These are phyloP conservation scores for Dicrurus megarhynchus DNA, from an alignment of 2,113 vertebrate species.

Conservation along the genomic window DNA sequence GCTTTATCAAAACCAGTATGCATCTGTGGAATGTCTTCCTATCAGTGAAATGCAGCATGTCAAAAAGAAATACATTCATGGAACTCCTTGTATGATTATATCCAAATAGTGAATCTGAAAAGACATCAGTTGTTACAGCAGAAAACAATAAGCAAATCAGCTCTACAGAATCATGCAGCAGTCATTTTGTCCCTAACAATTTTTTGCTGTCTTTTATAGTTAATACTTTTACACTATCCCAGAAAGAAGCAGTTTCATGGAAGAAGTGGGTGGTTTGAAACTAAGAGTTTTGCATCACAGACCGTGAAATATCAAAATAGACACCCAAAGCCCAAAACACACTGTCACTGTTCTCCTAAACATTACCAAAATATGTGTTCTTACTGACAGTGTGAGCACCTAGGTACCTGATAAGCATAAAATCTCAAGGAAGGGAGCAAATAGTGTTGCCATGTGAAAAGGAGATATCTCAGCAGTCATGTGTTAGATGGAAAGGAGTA, in stretches of 20 bases:
- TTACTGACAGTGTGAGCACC: fast-evolving
- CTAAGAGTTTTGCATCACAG: not conserved
- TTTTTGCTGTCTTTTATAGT: not conserved
- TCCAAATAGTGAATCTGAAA: not conserved
- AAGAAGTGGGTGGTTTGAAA: not conserved
- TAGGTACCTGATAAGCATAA: not conserved
- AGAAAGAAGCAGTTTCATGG: not conserved
- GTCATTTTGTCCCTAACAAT: not conserved
- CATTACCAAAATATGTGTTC: not conserved
- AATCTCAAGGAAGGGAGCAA: not conserved
- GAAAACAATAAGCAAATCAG: not conserved
- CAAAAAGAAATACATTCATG: not conserved
- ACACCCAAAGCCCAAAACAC: not conserved
- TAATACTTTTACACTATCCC: not conserved
- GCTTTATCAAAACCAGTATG: not conserved
- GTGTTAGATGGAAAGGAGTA: not conserved
- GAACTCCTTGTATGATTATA: not conserved
- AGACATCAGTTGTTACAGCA: not conserved
- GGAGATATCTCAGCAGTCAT: not conserved
- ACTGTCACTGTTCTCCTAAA: not conserved
- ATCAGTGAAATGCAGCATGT: not conserved
- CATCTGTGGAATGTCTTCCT: not conserved
- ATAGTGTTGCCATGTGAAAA: not conserved
- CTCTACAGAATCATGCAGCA: not conserved
- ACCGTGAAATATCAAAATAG: not conserved